phyloP scores from a whole-genome alignment of 2,797 vertebrate genomes.

The Fistularia tabacaria region DNA sequence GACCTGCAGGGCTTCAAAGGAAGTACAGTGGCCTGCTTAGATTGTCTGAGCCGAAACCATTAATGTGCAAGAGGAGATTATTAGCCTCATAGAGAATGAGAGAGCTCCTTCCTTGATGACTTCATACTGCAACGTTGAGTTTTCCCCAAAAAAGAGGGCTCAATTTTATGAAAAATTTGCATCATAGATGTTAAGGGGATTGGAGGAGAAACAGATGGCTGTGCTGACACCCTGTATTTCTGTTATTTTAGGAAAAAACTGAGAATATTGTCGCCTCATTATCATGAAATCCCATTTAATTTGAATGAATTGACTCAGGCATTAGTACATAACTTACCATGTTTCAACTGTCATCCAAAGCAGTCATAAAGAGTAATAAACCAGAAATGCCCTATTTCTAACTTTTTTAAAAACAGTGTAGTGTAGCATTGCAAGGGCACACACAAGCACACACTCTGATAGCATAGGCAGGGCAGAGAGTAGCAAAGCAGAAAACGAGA shows the following conservation, averaged over 20 bases:
- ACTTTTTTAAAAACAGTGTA: constrained; percentile 45
- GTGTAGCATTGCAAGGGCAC: constrained; percentile 22
- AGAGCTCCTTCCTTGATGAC: constrained; percentile 20
- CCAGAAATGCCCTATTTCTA: constrained; percentile 59
- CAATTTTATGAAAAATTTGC: constrained; percentile 27
- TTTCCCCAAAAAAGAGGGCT: constrained; percentile 22
- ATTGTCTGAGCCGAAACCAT: constrained; percentile 34
- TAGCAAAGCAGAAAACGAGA: constrained; percentile 67
- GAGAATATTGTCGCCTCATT: constrained; percentile 56
- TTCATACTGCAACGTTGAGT: constrained; percentile 28
- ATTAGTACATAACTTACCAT: constrained; percentile 40
- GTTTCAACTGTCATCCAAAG: constrained; percentile 53
- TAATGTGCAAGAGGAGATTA: constrained; percentile 18
- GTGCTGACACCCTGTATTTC: constrained; percentile 29
- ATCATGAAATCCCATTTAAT: constrained; percentile 67
- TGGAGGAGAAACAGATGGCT: constrained; percentile 40
- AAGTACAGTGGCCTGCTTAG: constrained; percentile 42
- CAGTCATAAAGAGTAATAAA: constrained; percentile 61
- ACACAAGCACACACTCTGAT: constrained; percentile 37
- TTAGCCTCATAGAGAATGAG: neutral
- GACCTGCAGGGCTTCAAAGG: constrained; percentile 49
- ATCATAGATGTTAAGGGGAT: constrained; percentile 36
- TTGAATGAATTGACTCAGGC: constrained; percentile 63
- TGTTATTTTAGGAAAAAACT: constrained; percentile 44
- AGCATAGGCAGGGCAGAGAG: constrained; percentile 59